Percentiles rank a stretch among this genome's conserved stretches.
phyloP scores from a whole-genome alignment of 2,797 vertebrate species.

The Myiotriccus ornatus region DNA sequence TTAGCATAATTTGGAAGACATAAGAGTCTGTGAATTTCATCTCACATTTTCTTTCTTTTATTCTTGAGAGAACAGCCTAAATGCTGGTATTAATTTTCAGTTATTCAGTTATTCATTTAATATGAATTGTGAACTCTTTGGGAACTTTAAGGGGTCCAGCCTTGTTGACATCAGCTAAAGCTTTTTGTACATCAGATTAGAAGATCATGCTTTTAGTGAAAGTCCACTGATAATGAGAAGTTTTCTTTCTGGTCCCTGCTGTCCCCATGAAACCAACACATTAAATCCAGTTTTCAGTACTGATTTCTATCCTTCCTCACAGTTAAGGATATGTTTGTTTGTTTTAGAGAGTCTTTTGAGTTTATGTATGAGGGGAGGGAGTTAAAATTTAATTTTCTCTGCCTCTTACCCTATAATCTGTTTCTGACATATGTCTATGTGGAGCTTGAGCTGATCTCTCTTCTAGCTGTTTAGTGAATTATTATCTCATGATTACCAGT shows the following conservation, averaged over 20 bases:
- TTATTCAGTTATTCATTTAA: not conserved
- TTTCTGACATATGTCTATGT: not conserved
- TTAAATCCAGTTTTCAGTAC: not conserved
- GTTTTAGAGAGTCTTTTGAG: not conserved
- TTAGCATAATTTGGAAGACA: not conserved
- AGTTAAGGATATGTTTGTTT: not conserved
- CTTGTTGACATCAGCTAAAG: not conserved
- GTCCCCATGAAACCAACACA: not conserved
- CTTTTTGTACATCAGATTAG: not conserved
- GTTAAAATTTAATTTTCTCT: slow-evolving; percentile 48
- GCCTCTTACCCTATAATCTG: not conserved
- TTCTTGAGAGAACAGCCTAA: not conserved
- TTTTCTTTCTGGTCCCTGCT: not conserved
- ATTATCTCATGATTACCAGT: not conserved
- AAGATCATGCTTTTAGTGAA: not conserved
- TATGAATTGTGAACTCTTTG: not conserved
- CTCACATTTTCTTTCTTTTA: not conserved
- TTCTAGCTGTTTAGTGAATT: not conserved
- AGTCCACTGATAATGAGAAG: not conserved
- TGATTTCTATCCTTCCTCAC: not conserved
- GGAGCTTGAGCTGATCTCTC: not conserved
- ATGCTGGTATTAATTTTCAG: not conserved
- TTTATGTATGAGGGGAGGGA: not conserved
- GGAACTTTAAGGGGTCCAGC: not conserved
- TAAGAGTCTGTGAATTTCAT: not conserved